Evolutionary conservation across 1,140 invertebrate genomes (phyloP).

Genomic region (Aphelenchoides besseyi): DNA sequence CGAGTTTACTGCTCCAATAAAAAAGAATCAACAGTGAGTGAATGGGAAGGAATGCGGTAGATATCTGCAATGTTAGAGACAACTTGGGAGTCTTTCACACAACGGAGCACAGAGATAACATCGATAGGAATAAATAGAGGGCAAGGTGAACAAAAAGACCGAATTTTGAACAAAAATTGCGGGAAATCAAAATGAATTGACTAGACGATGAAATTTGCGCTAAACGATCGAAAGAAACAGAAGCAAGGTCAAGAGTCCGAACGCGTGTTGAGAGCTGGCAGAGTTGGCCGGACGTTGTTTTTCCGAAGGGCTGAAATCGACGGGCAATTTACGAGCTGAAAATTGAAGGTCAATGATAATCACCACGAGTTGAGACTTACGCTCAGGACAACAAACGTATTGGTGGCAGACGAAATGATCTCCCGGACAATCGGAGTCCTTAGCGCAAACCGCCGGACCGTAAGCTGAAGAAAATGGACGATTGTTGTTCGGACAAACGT

Average conservation of each 20-base stretch:
- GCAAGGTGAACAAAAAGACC: too few relatives aligned
- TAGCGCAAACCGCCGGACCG: background rate
- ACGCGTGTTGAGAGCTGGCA: background rate
- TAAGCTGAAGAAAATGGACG: background rate
- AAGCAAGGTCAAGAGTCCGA: too few relatives aligned
- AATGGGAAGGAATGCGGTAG: background rate
- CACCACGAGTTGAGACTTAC: background rate
- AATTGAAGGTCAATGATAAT: background rate
- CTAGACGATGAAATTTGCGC: too few relatives aligned
- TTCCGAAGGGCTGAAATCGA: background rate
- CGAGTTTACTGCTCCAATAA: background rate
- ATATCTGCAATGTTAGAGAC: background rate
- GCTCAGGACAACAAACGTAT: background rate
- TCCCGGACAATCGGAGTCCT: background rate
- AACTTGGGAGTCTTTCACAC: background rate
- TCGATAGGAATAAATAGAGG: too few relatives aligned
- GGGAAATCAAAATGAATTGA: too few relatives aligned
- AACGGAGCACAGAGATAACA: too few relatives aligned
- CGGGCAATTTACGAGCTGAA: background rate
- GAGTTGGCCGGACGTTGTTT: background rate
- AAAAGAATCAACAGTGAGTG: background rate
- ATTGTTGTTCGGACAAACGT: background rate
- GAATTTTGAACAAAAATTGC: too few relatives aligned
- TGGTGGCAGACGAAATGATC: background rate
- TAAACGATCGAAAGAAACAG: too few relatives aligned